A percentile compares a stretch with the other conserved stretches of the same genome.
phyloP scores from a whole-genome alignment of 2,888 invertebrate genomes.

The Crocallis elinguaria region DNA sequence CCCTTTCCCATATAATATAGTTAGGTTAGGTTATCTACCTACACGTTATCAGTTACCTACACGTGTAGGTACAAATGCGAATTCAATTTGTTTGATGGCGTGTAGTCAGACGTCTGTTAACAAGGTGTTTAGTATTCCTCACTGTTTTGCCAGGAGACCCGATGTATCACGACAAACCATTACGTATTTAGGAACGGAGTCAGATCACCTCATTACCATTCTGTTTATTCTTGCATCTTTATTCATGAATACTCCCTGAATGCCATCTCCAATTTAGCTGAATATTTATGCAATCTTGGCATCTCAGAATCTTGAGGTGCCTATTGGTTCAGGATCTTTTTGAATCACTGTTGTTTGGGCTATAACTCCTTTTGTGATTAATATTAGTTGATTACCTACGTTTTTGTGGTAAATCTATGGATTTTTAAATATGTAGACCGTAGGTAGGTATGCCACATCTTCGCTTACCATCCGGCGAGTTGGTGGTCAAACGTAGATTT shows the following conservation, averaged over 20 bases:
- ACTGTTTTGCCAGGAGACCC: slow-evolving; percentile 3
- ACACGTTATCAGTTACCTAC: background rate
- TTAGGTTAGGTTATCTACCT: no score
- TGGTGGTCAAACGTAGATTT: no score
- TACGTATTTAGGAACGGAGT: slow-evolving; percentile 24
- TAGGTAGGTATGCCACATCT: no score
- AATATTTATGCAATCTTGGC: slow-evolving; percentile 35
- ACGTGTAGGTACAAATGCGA: no score
- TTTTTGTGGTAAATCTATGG: no score
- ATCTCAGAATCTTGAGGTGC: slow-evolving; percentile 15
- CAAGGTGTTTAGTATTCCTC: slow-evolving; percentile 14
- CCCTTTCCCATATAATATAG: no score
- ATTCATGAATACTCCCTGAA: slow-evolving; percentile 43
- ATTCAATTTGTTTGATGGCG: background rate
- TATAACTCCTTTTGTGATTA: background rate
- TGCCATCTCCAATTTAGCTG: slow-evolving; percentile 32
- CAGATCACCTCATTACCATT: slow-evolving; percentile 41
- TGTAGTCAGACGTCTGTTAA: background rate
- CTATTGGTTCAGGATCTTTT: slow-evolving; percentile 3
- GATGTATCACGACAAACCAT: slow-evolving; percentile 23
- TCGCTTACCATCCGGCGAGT: no score
- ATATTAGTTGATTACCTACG: no score
- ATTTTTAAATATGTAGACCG: no score
- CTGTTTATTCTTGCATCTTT: slow-evolving; percentile 40
- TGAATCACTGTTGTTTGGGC: background rate